These are phyloP conservation scores for Pseudomyrmex concolor DNA, from an alignment of 1,140 invertebrate genomes.

Conservation along the genomic window DNA sequence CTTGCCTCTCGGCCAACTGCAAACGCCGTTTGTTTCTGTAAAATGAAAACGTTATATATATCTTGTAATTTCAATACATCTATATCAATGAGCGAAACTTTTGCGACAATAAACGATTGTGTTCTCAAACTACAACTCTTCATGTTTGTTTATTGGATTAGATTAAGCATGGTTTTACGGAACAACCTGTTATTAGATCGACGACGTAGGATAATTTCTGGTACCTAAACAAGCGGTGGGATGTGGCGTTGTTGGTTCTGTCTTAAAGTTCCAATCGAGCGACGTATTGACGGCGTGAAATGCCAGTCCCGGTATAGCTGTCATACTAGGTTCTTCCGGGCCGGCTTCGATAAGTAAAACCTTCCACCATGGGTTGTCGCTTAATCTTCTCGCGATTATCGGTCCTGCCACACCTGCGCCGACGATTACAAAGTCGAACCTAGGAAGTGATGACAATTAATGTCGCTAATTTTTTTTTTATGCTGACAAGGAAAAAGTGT, in stretches of 20 bases:
- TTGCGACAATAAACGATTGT: no score
- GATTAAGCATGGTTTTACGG: neutral
- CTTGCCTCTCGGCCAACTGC: slow-evolving; percentile 91
- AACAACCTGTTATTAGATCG: neutral
- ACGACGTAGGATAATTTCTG: neutral
- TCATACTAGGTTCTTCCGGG: slow-evolving; percentile 89
- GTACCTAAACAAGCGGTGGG: slow-evolving; percentile 82
- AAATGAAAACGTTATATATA: no score
- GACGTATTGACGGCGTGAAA: slow-evolving; percentile 86
- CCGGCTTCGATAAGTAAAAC: slow-evolving; percentile 90
- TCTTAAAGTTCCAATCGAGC: slow-evolving; percentile 87
- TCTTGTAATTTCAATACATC: neutral
- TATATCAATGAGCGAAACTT: neutral
- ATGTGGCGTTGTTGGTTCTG: slow-evolving; percentile 86
- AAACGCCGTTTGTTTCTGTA: slow-evolving; percentile 86
- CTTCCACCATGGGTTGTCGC: slow-evolving; percentile 80
- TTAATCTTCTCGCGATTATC: slow-evolving; percentile 87
- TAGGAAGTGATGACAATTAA: slow-evolving; percentile 44
- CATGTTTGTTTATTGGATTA: neutral
- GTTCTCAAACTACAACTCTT: neutral
- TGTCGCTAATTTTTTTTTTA: slow-evolving; percentile 31
- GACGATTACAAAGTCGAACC: slow-evolving; percentile 87
- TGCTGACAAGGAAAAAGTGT: neutral
- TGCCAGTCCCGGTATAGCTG: slow-evolving; percentile 88
- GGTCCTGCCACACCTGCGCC: slow-evolving; percentile 88